Conservation (phyloP, 2,113 vertebrate genomes). For the Prunella himalayana region DNA sequence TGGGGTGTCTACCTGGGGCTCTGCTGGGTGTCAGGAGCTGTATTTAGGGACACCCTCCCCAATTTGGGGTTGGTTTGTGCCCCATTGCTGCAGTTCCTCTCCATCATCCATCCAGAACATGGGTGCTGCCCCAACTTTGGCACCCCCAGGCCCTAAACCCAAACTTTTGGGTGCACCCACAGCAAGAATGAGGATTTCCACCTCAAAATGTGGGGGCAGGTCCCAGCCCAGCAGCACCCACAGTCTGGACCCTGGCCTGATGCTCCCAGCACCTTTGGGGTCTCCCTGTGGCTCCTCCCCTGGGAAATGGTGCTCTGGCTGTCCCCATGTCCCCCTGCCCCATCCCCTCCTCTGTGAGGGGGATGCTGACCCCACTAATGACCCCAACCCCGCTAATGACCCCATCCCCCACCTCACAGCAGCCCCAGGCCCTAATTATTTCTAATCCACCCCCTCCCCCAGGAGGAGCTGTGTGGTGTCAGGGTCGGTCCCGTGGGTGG, state of each 20-base stretch:
- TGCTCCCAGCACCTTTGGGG: background rate
- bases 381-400: background rate
- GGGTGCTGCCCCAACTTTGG: background rate
- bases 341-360: background rate
- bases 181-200: background rate
- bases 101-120: fast-evolving
- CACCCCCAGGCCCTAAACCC: background rate
- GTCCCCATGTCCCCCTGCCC: background rate
- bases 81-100: background rate
- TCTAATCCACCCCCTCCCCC: background rate
- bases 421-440: background rate
- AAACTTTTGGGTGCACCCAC: background rate
- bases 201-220: fast-evolving
- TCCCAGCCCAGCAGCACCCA: background rate
- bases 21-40: background rate
- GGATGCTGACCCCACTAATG: background rate
- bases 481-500: background rate
- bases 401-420: fast-evolving
- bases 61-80: fast-evolving
- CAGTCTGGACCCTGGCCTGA: fast-evolving
- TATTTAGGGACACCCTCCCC: background rate
- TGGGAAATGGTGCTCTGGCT: background rate
- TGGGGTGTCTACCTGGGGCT: background rate
- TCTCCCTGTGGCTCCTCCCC: background rate
- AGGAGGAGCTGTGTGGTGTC: fast-evolving